Conservation (phyloP, 2,888 invertebrate species). For the Eulithis testata region DNA sequence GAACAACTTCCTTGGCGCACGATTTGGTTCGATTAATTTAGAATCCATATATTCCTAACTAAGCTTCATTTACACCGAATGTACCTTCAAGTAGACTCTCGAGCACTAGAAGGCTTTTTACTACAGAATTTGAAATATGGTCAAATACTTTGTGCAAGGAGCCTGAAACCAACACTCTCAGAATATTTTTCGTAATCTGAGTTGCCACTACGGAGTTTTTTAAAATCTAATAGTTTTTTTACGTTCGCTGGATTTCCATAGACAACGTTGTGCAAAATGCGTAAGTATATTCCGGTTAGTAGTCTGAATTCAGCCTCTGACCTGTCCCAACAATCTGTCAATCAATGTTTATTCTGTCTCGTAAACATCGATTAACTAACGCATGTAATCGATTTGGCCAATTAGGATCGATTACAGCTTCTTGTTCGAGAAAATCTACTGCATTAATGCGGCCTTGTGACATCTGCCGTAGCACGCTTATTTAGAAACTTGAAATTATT, state of each 20-base stretch:
- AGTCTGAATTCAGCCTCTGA: conserved; percentile 25
- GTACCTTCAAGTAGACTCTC: background rate
- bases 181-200: too few relatives aligned
- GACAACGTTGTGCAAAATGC: background rate
- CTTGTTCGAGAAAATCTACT: conserved; percentile 39
- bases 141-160: too few relatives aligned
- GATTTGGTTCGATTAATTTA: conserved; percentile 17
- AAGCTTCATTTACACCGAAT: conserved; percentile 24
- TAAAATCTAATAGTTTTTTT: too few relatives aligned
- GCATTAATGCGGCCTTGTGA: conserved; percentile 43
- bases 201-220: too few relatives aligned
- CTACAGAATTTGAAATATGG: too few relatives aligned
- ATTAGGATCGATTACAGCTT: conserved; percentile 67
- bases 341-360: conserved; percentile 53
- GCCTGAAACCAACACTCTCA: too few relatives aligned
- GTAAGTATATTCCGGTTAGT: background rate
- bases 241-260: too few relatives aligned
- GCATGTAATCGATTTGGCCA: conserved; percentile 70
- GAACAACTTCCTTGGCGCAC: conserved; percentile 13
- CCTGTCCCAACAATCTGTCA: conserved; percentile 56
- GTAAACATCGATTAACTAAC: conserved; percentile 64
- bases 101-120: too few relatives aligned
- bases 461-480: conserved; percentile 2
- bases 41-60: conserved; percentile 18
- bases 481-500: too few relatives aligned